A percentile compares a stretch with the other conserved stretches of the same genome.
These are phyloP conservation scores for Heteromyza rotundicornis DNA, from an alignment of 2,888 invertebrate species.

Conservation along the genomic window DNA sequence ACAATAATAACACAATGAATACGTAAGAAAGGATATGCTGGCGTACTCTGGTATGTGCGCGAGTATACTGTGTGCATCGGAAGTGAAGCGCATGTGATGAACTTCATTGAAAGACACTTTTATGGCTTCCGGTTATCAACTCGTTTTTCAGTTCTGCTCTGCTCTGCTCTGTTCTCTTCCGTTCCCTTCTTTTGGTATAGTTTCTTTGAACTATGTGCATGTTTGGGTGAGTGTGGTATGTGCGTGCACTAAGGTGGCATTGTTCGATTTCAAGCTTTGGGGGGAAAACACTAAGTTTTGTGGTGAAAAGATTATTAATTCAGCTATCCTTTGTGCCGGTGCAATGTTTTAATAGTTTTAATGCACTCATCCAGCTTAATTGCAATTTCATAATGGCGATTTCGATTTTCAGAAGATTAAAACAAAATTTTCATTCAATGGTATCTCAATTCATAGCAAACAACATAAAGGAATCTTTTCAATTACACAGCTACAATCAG, in stretches of 20 bases:
- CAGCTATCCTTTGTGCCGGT: too few species aligned
- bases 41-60: too few species aligned
- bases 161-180: conserved; percentile 12
- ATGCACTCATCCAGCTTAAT: too few species aligned
- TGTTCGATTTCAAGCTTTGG: background rate
- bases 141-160: conserved; percentile 14
- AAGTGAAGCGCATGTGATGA: conserved; percentile 19
- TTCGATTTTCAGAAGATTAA: too few species aligned
- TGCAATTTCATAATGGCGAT: too few species aligned
- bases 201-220: conserved; percentile 9
- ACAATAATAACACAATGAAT: conserved; percentile 25
- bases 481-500: too few species aligned
- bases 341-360: too few species aligned
- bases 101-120: conserved; percentile 47
- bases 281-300: background rate
- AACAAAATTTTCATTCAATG: too few species aligned
- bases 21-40: conserved; percentile 3
- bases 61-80: conserved; percentile 21
- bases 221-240: conserved; percentile 35
- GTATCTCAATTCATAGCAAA: too few species aligned
- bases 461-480: too few species aligned
- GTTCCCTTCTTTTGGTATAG: background rate
- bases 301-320: too few species aligned
- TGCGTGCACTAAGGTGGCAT: background rate
- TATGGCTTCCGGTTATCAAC: conserved; percentile 52